These are phyloP conservation scores for Buphagus erythrorhynchus DNA, from an alignment of 2,797 vertebrate species.

Conservation along the genomic window DNA sequence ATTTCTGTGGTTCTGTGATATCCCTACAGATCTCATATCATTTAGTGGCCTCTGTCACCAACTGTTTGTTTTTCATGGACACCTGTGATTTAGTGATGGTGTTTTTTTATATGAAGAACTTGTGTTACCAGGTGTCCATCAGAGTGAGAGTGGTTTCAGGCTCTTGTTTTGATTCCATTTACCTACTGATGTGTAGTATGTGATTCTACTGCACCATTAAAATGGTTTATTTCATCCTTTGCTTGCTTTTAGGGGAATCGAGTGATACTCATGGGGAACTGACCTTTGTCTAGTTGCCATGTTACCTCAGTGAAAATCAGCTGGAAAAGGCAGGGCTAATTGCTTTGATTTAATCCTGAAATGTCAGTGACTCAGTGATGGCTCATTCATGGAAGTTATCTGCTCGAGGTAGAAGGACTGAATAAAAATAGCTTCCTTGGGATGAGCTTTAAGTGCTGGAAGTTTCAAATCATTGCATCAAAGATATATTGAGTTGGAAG, in stretches of 20 bases:
- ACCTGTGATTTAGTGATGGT: not conserved
- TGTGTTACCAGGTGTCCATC: not conserved
- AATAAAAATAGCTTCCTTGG: constrained; percentile 16
- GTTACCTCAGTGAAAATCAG: constrained; percentile 33
- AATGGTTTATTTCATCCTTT: not conserved
- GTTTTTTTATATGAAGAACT: not conserved
- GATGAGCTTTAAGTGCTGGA: not conserved
- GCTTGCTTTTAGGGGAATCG: not conserved
- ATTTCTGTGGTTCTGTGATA: not conserved
- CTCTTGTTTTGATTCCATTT: not conserved
- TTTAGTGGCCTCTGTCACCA: not conserved
- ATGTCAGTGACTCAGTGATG: constrained; percentile 36
- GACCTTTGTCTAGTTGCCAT: constrained; percentile 31
- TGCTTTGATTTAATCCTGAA: constrained; percentile 47
- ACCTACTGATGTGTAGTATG: not conserved
- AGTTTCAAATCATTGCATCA: not conserved
- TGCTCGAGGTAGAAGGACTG: not conserved
- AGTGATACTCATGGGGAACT: not conserved
- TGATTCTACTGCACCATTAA: not conserved
- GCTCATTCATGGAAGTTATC: constrained; percentile 32
- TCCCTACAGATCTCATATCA: not conserved
- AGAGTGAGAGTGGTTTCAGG: not conserved
- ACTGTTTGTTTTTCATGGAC: not conserved
- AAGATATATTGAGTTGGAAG: not conserved
- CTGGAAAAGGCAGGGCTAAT: constrained; percentile 59